Evolutionary conservation across 2,113 vertebrate genomes (phyloP).

Genomic region (Proteles cristata): DNA sequence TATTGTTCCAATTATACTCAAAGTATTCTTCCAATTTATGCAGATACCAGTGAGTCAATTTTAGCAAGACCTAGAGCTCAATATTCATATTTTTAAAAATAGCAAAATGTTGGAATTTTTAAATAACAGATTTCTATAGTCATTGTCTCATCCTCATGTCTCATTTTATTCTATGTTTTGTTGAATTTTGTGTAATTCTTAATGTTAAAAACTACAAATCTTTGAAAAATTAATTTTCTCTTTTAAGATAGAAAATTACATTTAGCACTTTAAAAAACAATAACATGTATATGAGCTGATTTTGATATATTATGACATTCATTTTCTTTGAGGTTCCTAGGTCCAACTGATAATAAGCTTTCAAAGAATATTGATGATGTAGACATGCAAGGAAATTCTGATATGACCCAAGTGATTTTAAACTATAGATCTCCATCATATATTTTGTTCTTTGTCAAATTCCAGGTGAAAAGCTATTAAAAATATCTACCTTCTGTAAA

Average conservation of each 20-base stretch:
- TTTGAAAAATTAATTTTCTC: neutral
- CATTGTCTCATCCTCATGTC: neutral
- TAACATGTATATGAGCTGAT: neutral
- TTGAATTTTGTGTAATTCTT: neutral
- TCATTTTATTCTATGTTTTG: neutral
- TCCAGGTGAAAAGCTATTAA: neutral
- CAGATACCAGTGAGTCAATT: neutral
- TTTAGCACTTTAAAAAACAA: neutral
- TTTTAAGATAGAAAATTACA: neutral
- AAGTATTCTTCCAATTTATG: neutral
- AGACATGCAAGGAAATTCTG: neutral
- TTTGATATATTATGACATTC: constrained; percentile 17
- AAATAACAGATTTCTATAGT: neutral
- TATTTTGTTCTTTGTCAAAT: neutral
- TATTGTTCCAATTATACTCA: neutral
- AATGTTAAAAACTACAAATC: neutral
- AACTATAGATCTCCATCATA: neutral
- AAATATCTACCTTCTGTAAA: neutral
- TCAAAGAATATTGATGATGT: neutral
- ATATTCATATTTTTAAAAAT: neutral
- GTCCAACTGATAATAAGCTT: neutral
- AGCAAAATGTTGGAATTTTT: neutral
- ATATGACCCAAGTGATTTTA: neutral
- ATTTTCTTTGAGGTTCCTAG: neutral
- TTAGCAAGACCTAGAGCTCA: neutral